Percentiles rank a stretch among this genome's conserved stretches.
Evolutionary conservation across 2,888 invertebrate species (phyloP).

Genomic region (Blastobasis adustella): DNA sequence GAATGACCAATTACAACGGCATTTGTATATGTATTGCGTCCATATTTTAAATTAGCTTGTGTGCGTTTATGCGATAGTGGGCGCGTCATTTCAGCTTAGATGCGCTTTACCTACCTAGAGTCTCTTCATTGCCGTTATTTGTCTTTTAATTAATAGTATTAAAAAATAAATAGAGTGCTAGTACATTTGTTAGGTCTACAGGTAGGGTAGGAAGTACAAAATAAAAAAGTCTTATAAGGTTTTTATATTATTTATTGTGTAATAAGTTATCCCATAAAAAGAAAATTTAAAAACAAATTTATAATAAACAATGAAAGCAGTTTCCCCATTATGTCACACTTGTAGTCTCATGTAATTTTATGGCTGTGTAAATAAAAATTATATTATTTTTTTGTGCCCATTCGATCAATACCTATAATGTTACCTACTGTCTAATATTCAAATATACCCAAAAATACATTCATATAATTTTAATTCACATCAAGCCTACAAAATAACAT

Average conservation of each 20-base stretch:
- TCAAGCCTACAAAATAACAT: not conserved
- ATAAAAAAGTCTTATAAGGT: conserved; percentile 11
- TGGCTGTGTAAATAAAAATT: conserved; percentile 3
- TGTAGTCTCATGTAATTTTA: not conserved
- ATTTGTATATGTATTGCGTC: too few species aligned
- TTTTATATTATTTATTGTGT: conserved; percentile 52
- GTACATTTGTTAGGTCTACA: too few species aligned
- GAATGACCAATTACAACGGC: too few species aligned
- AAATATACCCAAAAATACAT: not conserved
- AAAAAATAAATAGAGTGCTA: too few species aligned
- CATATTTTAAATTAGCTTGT: too few species aligned
- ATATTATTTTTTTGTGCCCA: conserved; percentile 7
- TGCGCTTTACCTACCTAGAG: too few species aligned
- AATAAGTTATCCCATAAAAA: conserved; percentile 49
- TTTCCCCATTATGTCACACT: conserved; percentile 4
- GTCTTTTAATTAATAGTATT: too few species aligned
- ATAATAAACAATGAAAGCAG: conserved; percentile 37
- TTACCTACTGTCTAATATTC: not conserved
- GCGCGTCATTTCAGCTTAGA: too few species aligned
- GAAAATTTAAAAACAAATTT: conserved; percentile 42
- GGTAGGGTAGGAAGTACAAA: not conserved
- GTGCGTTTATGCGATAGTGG: too few species aligned
- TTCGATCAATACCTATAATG: not conserved
- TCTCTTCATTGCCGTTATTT: too few species aligned
- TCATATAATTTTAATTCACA: conserved; percentile 1